These are phyloP conservation scores for Mus minutoides DNA, from an alignment of 2,797 vertebrate genomes.

Conservation along the genomic window DNA sequence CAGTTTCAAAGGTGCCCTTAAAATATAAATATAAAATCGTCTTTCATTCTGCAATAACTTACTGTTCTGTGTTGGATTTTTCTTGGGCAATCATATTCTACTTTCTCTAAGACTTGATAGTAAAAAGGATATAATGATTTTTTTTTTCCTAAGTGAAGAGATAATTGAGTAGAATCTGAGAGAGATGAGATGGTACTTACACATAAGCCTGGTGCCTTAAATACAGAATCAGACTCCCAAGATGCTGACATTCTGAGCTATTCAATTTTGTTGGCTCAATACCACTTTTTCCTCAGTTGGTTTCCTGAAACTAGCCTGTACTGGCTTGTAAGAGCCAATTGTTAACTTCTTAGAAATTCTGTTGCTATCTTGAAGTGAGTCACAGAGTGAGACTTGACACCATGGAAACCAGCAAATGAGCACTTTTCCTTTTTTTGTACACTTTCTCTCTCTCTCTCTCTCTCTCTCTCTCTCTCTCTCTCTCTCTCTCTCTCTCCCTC, in stretches of 20 bases:
- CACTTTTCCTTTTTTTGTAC: background rate
- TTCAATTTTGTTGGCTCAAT: background rate
- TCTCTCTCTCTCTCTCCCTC: no score
- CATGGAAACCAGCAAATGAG: background rate
- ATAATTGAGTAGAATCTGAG: background rate
- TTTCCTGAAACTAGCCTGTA: background rate
- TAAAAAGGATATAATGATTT: background rate
- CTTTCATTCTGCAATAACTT: constrained; percentile 59
- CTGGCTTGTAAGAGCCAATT: background rate
- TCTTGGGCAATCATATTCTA: constrained; percentile 40
- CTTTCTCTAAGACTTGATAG: background rate
- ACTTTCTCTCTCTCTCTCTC: no score
- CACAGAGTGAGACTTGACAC: background rate
- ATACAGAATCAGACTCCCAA: background rate
- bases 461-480: background rate
- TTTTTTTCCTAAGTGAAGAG: background rate
- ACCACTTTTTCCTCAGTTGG: background rate
- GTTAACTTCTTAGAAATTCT: background rate
- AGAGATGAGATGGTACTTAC: background rate
- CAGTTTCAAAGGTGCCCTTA: background rate
- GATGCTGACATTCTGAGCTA: background rate
- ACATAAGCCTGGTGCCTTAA: background rate
- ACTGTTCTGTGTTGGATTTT: constrained; percentile 46
- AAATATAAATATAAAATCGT: background rate
- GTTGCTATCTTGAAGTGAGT: background rate